Base-by-base conservation (phyloP, 2,888 invertebrate species). In the Drosophila austrosaltans region DNA sequence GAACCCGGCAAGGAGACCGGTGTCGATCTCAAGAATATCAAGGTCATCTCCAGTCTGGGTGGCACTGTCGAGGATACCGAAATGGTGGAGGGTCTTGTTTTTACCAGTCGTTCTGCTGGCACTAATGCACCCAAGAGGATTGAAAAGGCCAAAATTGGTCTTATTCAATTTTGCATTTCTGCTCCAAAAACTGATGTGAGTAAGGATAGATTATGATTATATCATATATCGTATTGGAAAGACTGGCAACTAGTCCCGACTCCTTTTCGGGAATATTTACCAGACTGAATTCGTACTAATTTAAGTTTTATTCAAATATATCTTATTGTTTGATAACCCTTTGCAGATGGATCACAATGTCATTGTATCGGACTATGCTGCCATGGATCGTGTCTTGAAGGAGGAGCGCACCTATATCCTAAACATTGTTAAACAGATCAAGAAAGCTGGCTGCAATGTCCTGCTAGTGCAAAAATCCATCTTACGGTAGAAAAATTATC, bases 141-240 rank as follows among this genome's bases (percentile, higher is more conserved):
- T 69, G 99, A 99, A 92, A 99, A 99, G 92, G 99, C 99, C 5
- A 99, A 98, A 93, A 98, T 99, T 92, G 99, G 97, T 70, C 95
- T 99, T 16, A 99, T 99, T 80, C 99, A 99, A 93, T 99, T 99
- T 93, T 99, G 99, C 92, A 97, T 99, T 92, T 99, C 99, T 12
- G 98, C 99, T 63, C 99, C 99, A 6, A 99, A 99, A 93, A 99
- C 99, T 66, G 99, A 99, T 93, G 97, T 97, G 92, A 94, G 95
- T 93, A 16, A 44, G 20, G 1, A 8, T 2, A 32, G 5, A 7
- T 7, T 1, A 0, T 44, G 3, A 22, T 16, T 16, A 16, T 16
- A 16, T 16, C 16, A 16, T 16, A 16, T 16, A 16, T 16, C 16
- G 16, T 16, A 16, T 16, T 16, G 16, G 16, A 16, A 16, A 16